phyloP scores from a whole-genome alignment of 2,113 vertebrate genomes.

The Pedionomus torquatus region DNA sequence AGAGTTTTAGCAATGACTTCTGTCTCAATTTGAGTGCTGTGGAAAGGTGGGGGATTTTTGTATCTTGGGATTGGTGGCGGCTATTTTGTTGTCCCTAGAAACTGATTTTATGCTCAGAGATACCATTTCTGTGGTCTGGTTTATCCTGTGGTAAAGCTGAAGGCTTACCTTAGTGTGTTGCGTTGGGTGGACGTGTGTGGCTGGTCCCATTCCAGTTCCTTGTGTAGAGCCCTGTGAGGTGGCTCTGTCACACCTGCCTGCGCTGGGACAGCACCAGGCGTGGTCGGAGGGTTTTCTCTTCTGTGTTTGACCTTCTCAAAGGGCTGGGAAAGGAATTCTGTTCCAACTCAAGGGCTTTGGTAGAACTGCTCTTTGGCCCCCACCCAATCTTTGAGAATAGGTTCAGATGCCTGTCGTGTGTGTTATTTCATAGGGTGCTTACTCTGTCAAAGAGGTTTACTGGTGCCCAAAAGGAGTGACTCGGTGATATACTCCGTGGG shows the following conservation, averaged over 20 bases:
- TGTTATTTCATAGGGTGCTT: not conserved
- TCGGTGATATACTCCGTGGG: rapidly evolving
- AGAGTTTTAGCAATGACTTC: not conserved
- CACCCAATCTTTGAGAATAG: not conserved
- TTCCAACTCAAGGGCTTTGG: not conserved
- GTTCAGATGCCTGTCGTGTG: not conserved
- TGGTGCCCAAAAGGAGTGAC: not conserved
- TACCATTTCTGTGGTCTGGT: not conserved
- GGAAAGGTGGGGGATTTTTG: not conserved
- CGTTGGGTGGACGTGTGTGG: not conserved
- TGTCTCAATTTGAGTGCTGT: not conserved
- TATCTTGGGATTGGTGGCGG: not conserved
- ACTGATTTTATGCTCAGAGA: not conserved
- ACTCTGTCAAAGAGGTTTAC: not conserved
- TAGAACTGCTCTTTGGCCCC: not conserved
- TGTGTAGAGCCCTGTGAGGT: not conserved
- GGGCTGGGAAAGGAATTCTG: not conserved
- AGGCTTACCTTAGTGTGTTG: not conserved
- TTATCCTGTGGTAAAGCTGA: not conserved
- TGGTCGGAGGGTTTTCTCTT: not conserved
- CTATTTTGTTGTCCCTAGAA: not conserved
- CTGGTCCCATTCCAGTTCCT: not conserved
- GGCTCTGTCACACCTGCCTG: not conserved
- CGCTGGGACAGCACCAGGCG: not conserved
- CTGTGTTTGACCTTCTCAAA: not conserved